These are phyloP conservation scores for Rotaria sp. DNA, from an alignment of 2,888 invertebrate species.

Conservation along the genomic window DNA sequence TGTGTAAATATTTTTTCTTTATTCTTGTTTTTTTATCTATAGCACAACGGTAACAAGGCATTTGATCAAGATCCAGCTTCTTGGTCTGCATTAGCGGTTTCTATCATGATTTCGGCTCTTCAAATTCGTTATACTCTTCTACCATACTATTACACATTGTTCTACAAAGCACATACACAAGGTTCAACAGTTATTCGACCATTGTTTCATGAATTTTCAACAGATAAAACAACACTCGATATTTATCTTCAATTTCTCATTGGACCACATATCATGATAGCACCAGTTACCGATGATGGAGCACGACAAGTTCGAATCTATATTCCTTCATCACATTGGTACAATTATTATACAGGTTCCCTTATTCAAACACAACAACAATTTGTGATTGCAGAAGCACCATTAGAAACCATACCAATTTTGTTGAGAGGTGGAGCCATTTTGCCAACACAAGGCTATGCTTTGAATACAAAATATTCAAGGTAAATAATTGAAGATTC, in stretches of 20 bases:
- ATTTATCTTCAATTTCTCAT: slow-evolving; percentile 51
- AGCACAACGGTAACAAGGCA: slow-evolving; percentile 42
- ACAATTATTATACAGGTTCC: slow-evolving; percentile 28
- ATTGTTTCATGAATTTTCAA: slow-evolving; percentile 68
- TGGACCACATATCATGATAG: slow-evolving; percentile 47
- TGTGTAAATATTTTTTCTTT: too few species aligned
- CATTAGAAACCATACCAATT: slow-evolving; percentile 43
- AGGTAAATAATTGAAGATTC: slow-evolving; percentile 42
- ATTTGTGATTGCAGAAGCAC: neutral
- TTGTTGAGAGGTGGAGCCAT: slow-evolving; percentile 46
- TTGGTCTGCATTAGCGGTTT: slow-evolving; percentile 62
- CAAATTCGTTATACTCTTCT: slow-evolving; percentile 49
- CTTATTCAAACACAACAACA: neutral
- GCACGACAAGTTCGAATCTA: slow-evolving; percentile 42
- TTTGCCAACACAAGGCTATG: slow-evolving; percentile 44
- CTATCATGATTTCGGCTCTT: slow-evolving; percentile 46
- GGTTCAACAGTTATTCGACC: slow-evolving; percentile 73
- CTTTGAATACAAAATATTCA: neutral
- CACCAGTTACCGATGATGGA: slow-evolving; percentile 43
- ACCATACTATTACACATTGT: slow-evolving; percentile 52
- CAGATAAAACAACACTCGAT: slow-evolving; percentile 44
- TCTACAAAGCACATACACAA: slow-evolving; percentile 57
- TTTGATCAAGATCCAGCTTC: slow-evolving; percentile 54
- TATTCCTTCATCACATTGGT: slow-evolving; percentile 34
- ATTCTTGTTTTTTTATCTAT: slow-evolving; percentile 34